Conservation (phyloP, 2,113 vertebrate genomes). For the Himantopus leucocephalus region DNA sequence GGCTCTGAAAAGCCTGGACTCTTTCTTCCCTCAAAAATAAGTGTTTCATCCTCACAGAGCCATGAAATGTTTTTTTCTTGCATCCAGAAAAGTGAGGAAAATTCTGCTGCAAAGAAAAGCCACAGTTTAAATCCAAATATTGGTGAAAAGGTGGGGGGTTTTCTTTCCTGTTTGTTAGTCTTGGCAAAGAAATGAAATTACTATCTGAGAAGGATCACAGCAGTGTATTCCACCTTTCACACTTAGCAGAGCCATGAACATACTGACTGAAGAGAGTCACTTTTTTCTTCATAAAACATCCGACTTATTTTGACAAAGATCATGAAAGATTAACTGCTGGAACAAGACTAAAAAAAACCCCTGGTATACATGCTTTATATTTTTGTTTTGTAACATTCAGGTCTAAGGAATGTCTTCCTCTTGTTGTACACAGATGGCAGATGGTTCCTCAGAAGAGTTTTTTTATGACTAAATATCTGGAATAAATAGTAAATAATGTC, state of each 20-base stretch:
- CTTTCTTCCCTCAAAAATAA: not conserved
- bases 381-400: not conserved
- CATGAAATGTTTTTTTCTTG: not conserved
- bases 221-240: not conserved
- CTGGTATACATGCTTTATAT: not conserved
- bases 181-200: conserved; percentile 23
- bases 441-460: not conserved
- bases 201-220: not conserved
- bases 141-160: not conserved
- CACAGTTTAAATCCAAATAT: not conserved
- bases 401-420: not conserved
- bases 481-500: conserved; percentile 63
- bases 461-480: conserved; percentile 26
- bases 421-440: not conserved
- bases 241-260: not conserved
- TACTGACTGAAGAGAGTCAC: not conserved
- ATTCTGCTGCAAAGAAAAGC: not conserved
- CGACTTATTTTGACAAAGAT: not conserved
- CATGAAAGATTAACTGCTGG: not conserved
- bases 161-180: not conserved
- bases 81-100: not conserved
- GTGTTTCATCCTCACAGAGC: not conserved
- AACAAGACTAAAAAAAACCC: not conserved
- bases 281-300: not conserved
- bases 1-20: not conserved